Evolutionary conservation across 2,797 vertebrate genomes (phyloP), one percentile per base, ranked within the genome.

Genomic region (Hippocampus kuda): DNA sequence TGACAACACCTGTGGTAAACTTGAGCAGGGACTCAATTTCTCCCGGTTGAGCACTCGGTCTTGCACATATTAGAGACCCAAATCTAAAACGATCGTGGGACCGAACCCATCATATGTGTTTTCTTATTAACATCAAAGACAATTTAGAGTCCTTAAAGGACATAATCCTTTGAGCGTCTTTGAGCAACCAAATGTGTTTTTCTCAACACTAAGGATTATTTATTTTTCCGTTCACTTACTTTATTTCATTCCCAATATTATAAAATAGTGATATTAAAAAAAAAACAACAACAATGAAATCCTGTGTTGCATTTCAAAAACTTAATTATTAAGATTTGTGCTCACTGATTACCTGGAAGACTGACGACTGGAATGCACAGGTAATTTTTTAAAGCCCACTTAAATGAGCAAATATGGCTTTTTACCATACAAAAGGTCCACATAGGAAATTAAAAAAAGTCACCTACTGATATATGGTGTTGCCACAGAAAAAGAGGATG

Each of bases 1-100:
- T 70, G 81, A 78, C 81, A 48, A 79, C 87, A 88, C 86, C 82
- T 88, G 88, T 84, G 85, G 82, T 77, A 75, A 81, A 81, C 79
- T 76, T 69, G 74, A 65, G 76, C 77, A 77, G 72, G 69, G 38
- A 42, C 75, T 57, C 77, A 64, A 79, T 85, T 73, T 71, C 77
- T 86, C 86, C 84, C 82, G 76, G 69, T 77, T 84, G 84, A 81
- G 79, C 77, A 72, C 76, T 84, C 85, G 72, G 77, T 86, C 72
- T 74, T 69, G 72, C 70, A 73, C 72, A 24, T 68, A 79, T 81
- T 79, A 82, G 75, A 72, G 67, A 74, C 70, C 46, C 48, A 46
- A 64, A 46, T 46, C n/a, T 65, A 16, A 48, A 48, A 18, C 1
- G 34, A 38, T 38, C 34, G 34, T 38, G 34, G 34, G 34, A 38